A percentile compares a stretch with the other conserved stretches of the same genome.
Evolutionary conservation across 2,888 invertebrate species (phyloP).

Genomic region (Sericinus montela): DNA sequence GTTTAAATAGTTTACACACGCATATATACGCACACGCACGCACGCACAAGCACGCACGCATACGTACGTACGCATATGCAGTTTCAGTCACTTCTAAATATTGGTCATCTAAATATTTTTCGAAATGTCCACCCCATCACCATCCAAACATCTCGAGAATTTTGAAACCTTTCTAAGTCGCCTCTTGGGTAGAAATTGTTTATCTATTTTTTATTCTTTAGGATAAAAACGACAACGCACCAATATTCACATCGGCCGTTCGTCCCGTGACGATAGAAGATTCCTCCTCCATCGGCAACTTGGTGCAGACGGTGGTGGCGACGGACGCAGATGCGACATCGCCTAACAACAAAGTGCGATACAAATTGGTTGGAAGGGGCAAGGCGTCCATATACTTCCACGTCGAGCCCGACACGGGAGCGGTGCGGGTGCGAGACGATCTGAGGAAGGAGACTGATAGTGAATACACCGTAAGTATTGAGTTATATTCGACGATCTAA

Average conservation of each 20-base stretch:
- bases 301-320: conserved; percentile 88
- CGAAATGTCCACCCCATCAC: too few relatives aligned
- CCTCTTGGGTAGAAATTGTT: too few relatives aligned
- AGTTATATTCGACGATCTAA: too few relatives aligned
- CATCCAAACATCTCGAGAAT: too few relatives aligned
- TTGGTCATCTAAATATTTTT: too few relatives aligned
- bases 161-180: too few relatives aligned
- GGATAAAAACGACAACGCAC: conserved; percentile 93
- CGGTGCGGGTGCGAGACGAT: conserved; percentile 89
- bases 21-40: too few relatives aligned
- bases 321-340: conserved; percentile 91
- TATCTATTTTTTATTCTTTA: conserved; percentile 44
- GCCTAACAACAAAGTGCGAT: conserved; percentile 88
- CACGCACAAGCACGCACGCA: too few relatives aligned
- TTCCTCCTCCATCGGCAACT: conserved; percentile 88
- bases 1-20: too few relatives aligned
- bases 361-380: conserved; percentile 89
- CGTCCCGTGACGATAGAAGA: conserved; percentile 91
- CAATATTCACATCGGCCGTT: conserved; percentile 90
- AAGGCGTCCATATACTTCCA: conserved; percentile 92
- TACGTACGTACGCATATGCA: too few relatives aligned
- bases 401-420: conserved; percentile 91
- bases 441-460: conserved; percentile 91
- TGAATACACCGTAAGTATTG: conserved; percentile 86
- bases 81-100: too few relatives aligned